phyloP scores from a whole-genome alignment of 1,140 invertebrate species.

The Eumaeus atala region DNA sequence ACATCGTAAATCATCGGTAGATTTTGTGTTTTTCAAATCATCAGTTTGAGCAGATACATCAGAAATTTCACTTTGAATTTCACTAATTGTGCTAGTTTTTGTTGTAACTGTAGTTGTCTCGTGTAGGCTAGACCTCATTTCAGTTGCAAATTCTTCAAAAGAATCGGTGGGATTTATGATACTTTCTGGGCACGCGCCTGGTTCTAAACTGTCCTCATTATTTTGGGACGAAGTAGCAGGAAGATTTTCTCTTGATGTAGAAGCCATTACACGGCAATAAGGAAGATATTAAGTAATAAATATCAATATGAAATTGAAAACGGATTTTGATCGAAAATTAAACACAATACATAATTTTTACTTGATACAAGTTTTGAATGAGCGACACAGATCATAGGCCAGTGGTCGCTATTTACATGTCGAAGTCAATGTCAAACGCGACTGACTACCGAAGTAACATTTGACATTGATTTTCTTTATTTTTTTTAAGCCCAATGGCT shows the following conservation, averaged over 20 bases:
- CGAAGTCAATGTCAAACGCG: not conserved
- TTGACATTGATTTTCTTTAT: not conserved
- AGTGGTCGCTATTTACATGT: not conserved
- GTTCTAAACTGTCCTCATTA: constrained; percentile 40
- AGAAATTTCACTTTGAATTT: constrained; percentile 74
- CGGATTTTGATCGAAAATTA: constrained; percentile 1
- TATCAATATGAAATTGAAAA: not conserved
- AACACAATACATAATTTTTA: constrained; percentile 3
- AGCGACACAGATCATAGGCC: not conserved
- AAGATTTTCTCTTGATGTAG: constrained; percentile 49
- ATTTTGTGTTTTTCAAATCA: constrained; percentile 43
- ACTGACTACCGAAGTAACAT: not conserved
- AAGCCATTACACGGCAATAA: constrained; percentile 39
- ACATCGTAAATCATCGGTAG: constrained; percentile 52
- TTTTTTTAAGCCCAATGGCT: no score
- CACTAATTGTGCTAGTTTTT: constrained; percentile 72
- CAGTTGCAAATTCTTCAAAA: constrained; percentile 81
- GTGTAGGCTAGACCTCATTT: constrained; percentile 78
- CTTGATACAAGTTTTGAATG: not conserved
- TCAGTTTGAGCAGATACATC: constrained; percentile 44
- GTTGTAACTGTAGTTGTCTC: constrained; percentile 62
- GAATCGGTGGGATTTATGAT: constrained; percentile 81
- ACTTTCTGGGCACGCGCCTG: constrained; percentile 73
- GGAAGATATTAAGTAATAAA: constrained; percentile 1
- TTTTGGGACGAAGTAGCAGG: constrained; percentile 25